Percentiles rank a stretch among this genome's conserved stretches.
Conservation (phyloP, 2,797 vertebrate species). For the Anguilla marmorata region DNA sequence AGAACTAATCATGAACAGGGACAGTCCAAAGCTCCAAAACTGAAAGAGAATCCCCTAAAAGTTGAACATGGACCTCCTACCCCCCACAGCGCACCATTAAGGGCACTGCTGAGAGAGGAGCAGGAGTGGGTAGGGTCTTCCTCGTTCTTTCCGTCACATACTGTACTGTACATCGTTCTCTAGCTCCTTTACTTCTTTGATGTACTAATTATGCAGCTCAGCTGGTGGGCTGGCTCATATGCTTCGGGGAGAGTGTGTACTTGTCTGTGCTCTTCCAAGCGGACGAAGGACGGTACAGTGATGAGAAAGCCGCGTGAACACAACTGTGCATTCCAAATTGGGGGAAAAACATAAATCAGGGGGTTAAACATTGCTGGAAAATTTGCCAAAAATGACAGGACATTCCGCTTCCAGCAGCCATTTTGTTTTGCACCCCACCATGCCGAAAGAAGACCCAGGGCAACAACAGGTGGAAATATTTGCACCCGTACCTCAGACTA, state of each 20-base stretch:
- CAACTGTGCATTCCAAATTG: neutral
- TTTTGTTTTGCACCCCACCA: neutral
- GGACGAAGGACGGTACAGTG: neutral
- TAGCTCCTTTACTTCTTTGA: neutral
- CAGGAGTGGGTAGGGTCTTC: neutral
- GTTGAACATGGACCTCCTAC: neutral
- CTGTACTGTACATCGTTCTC: too few relatives aligned
- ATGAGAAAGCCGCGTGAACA: neutral
- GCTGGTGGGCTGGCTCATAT: neutral
- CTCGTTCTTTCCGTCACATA: neutral
- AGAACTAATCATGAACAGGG: neutral
- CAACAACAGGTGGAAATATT: neutral
- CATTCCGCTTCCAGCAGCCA: neutral
- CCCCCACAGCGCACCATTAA: neutral
- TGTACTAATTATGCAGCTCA: neutral
- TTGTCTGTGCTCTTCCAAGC: neutral
- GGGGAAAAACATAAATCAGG: neutral
- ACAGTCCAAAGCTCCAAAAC: neutral
- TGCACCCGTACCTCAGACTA: neutral
- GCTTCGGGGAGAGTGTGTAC: neutral
- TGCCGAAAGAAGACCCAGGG: neutral
- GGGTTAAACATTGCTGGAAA: neutral
- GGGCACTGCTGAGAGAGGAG: neutral
- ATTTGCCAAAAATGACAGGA: too few relatives aligned
- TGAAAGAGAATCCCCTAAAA: neutral